Evolutionary conservation across 2,797 vertebrate species (phyloP), one percentile per base, ranked within the genome.

Genomic region (Pantherophis vulpinus): DNA sequence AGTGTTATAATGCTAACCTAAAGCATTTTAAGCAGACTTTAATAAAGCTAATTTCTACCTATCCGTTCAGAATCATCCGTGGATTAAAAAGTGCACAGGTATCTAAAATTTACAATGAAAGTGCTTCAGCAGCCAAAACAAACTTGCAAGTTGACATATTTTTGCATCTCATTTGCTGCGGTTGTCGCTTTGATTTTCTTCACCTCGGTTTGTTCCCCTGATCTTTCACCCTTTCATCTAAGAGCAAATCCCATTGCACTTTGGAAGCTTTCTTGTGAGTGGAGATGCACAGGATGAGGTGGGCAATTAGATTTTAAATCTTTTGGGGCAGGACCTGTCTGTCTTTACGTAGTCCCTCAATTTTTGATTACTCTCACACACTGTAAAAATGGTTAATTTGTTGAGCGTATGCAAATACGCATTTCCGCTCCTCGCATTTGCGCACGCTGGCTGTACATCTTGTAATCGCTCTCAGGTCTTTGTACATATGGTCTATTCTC

Each of bases 131-230:
- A 91, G 51, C 70, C 1, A 47, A 86, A 66, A 83, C 47, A 47
- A 93, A 91, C 27, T 93, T 86, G 87, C 90, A 89, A 56, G 32
- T 66, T 74, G 59, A 13, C 93, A 93, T 42, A 56, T 37, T 93
- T 87, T 89, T 91, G 90, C 70, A 91, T 93, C n/a, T 91, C 18
- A 88, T 91, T 89, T 91, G 90, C 93, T 91, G 88, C 32, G 70
- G 90, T 86, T 86, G 87, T 86, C 27, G 56, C 60, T 93, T 54
- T 55, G 56, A 23, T 47, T 88, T 79, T 74, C 13, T 29, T 59
- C 42, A 18, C 90, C 9, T 61, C 25, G 1, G 51, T 16, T 59
- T 83, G 20, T 5, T 32, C 16, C 32, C 10, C 10, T 56, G 59
- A 51, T 61, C 18, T 13, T 37, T 42, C 42, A 13, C 58, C 18